Percentiles rank a stretch among this genome's conserved stretches.
phyloP scores from a whole-genome alignment of 2,113 vertebrate species.

The Eurystomus gularis region DNA sequence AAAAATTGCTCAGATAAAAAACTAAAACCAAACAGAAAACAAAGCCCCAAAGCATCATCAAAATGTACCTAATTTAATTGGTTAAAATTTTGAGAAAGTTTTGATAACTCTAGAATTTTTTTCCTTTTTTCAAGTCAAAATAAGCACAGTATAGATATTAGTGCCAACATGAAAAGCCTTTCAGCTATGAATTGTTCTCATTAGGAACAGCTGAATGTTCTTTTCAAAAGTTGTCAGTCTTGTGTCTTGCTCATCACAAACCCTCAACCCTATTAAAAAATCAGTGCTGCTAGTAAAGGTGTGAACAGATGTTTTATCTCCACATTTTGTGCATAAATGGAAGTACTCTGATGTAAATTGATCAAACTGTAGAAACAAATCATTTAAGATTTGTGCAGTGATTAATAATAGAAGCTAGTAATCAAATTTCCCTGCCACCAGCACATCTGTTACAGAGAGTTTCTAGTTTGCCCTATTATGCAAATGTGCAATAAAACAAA shows the following conservation, averaged over 20 bases:
- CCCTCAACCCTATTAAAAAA: constrained; percentile 67
- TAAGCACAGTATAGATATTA: not conserved
- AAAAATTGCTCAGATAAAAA: not conserved
- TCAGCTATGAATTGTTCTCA: constrained; percentile 14
- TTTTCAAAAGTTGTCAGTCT: constrained; percentile 58
- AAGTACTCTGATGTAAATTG: constrained; percentile 74
- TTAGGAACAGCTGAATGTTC: constrained; percentile 28
- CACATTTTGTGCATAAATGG: constrained; percentile 74
- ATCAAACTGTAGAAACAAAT: constrained; percentile 82
- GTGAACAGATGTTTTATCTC: constrained; percentile 80
- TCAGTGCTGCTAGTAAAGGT: constrained; percentile 61
- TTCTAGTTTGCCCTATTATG: constrained; percentile 80
- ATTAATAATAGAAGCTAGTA: constrained; percentile 83
- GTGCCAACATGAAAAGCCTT: not conserved
- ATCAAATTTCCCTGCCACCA: constrained; percentile 80
- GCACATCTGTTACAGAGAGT: constrained; percentile 79
- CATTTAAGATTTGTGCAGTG: constrained; percentile 82
- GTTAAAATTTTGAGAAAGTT: not conserved
- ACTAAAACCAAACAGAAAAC: not conserved
- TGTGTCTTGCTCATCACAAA: constrained; percentile 49
- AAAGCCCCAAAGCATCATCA: not conserved
- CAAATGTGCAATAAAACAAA: constrained; percentile 83
- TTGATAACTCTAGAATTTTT: not conserved
- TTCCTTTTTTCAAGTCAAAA: not conserved
- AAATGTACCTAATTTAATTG: not conserved